Evolutionary conservation across 2,113 vertebrate species (phyloP).

Genomic region (Otis tarda): DNA sequence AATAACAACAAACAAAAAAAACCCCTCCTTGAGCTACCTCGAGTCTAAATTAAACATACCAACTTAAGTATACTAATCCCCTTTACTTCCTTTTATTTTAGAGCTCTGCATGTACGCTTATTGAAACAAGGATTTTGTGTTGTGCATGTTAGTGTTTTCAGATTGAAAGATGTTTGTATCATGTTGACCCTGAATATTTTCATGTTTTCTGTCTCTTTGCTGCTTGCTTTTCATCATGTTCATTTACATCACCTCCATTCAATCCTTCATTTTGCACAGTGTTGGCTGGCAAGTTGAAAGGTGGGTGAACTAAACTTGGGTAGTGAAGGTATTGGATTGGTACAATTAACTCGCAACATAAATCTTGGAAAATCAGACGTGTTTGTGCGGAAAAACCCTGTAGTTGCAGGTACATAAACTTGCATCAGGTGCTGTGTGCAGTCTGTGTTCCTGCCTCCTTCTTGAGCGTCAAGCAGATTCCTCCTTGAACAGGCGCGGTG

Average conservation of each 20-base stretch:
- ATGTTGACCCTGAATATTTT: not conserved
- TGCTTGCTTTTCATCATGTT: constrained; percentile 23
- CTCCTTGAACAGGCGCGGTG: not conserved
- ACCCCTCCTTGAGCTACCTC: not conserved
- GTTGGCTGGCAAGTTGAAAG: constrained; percentile 71
- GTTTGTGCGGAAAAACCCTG: not conserved
- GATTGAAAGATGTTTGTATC: not conserved
- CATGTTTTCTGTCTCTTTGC: constrained; percentile 40
- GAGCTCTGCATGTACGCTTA: not conserved
- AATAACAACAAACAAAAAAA: not conserved
- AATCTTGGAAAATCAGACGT: not conserved
- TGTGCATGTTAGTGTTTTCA: not conserved
- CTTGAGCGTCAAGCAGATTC: not conserved
- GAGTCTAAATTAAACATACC: not conserved
- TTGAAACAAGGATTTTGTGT: not conserved
- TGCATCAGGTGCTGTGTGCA: not conserved
- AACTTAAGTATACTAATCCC: not conserved
- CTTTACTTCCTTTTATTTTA: not conserved
- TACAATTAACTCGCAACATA: not conserved
- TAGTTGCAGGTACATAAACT: not conserved
- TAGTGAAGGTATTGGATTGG: not conserved
- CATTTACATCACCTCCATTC: constrained; percentile 27
- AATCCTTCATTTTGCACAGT: constrained; percentile 51
- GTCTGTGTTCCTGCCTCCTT: not conserved
- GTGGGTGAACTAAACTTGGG: constrained; percentile 58